Evolutionary conservation across 2,888 invertebrate genomes (phyloP), one percentile per base, ranked within the genome.

Genomic region (Agriopis aurantiaria): DNA sequence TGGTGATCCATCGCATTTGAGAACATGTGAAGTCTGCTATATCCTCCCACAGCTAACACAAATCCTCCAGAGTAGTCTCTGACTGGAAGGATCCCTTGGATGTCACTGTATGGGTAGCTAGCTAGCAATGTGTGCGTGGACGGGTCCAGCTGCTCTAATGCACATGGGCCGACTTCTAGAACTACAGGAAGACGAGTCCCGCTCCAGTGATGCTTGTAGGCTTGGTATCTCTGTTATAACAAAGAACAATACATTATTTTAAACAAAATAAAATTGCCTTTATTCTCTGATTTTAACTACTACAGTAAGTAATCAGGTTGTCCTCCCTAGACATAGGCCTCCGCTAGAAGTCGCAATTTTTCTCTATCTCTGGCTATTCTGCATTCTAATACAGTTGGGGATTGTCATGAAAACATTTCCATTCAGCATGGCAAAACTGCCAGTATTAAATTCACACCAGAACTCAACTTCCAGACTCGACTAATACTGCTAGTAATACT

Each of bases 191-290:
- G 95, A 73, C 97, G 96, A 48, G 97, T 97, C 64, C 99, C 99
- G 58, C 99, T 98, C 99, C 99, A 99, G 84, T 99, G 99, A 85
- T 98, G 97, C 92, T 99, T 99, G 90, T 97, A 98, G 7, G 98
- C 98, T 91, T 97, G 97, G 91, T 97, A 99, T 83, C 96, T 96
- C 97, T 98, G 91, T 3, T 10, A 12, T 61, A 17, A 66, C 12
- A 46, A 23, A 7, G 6, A 58, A 11, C 9, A 57, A 43, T 23
- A 23, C 17, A 23, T 23, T 23, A 23, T 23, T 2, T 23, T 23
- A 23, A 23, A 23, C 17, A 23, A 2, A 23, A 23, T 23, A 23
- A 23, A 23, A 23, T 23, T 23, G 17, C 17, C 17, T 23, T 23
- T 23, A 23, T 23, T 23, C 17, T 23, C 17, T 23, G 17, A 23